Evolutionary conservation across 2,888 invertebrate genomes (phyloP).

Genomic region (Cephus nigrinus): DNA sequence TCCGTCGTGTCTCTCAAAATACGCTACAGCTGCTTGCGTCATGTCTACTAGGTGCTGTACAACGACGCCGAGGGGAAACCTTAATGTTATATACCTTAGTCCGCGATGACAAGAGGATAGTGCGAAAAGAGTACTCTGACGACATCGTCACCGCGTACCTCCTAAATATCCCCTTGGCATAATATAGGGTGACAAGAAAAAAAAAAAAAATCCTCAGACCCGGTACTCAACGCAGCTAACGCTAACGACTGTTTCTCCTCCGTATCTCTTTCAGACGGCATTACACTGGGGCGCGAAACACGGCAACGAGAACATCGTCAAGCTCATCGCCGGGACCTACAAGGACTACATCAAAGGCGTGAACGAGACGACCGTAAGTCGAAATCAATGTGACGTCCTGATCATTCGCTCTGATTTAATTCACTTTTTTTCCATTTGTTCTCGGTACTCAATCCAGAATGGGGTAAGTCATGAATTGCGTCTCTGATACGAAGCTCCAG

Average conservation of each 20-base stretch:
- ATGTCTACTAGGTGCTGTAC: constrained; percentile 42
- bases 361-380: constrained; percentile 86
- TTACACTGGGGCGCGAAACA: constrained; percentile 97
- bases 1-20: constrained; percentile 53
- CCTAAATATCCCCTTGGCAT: neutral
- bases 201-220: neutral
- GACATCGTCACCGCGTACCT: neutral
- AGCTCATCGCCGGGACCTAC: constrained; percentile 89
- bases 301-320: constrained; percentile 90
- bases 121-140: constrained; percentile 1
- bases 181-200: neutral
- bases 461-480: constrained; percentile 49
- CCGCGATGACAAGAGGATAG: neutral
- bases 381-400: neutral
- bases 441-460: constrained; percentile 40
- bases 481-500: neutral
- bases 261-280: constrained; percentile 79
- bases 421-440: constrained; percentile 4
- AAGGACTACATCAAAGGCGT: constrained; percentile 76
- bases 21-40: constrained; percentile 59
- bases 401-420: neutral
- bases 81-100: constrained; percentile 12
- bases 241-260: neutral
- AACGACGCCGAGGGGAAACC: constrained; percentile 10
- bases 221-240: neutral